Evolutionary conservation across 2,797 vertebrate genomes (phyloP), one percentile per base, ranked within the genome.

Genomic region (Scyliorhinus canicula): DNA sequence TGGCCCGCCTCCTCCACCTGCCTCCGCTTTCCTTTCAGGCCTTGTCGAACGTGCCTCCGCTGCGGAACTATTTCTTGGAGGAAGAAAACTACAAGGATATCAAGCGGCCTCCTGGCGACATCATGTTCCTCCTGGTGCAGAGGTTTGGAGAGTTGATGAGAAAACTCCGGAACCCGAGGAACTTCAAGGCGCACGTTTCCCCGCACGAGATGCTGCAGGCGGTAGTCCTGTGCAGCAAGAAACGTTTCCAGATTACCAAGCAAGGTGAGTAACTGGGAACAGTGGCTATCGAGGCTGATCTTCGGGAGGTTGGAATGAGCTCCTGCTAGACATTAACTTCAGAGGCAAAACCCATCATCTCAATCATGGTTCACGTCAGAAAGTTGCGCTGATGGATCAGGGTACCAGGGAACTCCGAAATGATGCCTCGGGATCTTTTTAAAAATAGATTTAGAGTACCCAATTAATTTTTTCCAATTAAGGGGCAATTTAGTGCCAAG

Each of bases 151-250:
- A 99, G 96, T 98, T 99, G 93, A 99, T 99, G 99, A 97, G 99
- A 93, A 99, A 99, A 95, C 98, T 99, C 57, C 99, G 99, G 99
- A 99, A 99, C 96, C 99, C 99, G 0, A 97, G 99, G 3, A 99
- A 99, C 96, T 99, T 99, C 96, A 99, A 99, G 96, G 99, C 99
- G 0, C 99, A 99, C 0, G 99, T 99, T 8, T 99, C 99, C 0
- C 99, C 99, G 3, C 99, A 99, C 0, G 99, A 99, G 97, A 99
- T 99, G 99, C 97, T 99, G 95, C 99, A 99, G 96, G 99, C 99
- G 0, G 99, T 99, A 63, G 99, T 99, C 60, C 98, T 99, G 7
- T 99, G 99, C 97, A 99, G 99, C 97, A 99, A 99, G 97, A 99
- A 99, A 96, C 99, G 98, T 96, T 99, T 99, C 96, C 99, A 99